phyloP scores from a whole-genome alignment of 2,113 vertebrate genomes.

The Eonycteris spelaea region DNA sequence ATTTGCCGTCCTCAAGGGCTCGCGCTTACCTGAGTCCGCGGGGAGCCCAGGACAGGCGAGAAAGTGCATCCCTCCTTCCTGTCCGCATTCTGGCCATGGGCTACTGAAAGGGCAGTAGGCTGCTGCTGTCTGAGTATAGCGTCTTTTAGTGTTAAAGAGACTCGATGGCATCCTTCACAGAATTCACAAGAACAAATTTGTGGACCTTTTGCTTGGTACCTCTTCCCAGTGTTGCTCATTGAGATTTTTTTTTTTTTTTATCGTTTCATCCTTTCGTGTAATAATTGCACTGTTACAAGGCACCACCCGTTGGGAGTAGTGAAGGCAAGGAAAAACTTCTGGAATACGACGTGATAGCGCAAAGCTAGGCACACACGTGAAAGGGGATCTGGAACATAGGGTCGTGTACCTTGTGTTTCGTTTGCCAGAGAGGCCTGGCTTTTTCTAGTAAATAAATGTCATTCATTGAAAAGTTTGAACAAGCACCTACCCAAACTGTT shows the following conservation, averaged over 20 bases:
- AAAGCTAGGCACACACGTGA: neutral
- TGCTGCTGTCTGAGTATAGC: neutral
- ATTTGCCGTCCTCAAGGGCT: neutral
- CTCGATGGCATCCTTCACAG: neutral
- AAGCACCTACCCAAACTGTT: neutral
- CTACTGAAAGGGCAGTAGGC: neutral
- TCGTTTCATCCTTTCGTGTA: neutral
- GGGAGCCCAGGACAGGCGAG: accelerated
- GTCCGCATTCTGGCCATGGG: neutral
- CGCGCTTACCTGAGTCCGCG: neutral
- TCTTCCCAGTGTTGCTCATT: neutral
- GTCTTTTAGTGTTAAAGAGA: neutral
- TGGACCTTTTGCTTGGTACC: neutral
- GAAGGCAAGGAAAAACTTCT: neutral
- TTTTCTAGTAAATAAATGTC: neutral
- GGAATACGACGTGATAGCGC: neutral
- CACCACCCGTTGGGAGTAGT: neutral
- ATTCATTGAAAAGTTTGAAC: neutral
- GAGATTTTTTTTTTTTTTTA: neutral
- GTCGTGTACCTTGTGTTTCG: neutral
- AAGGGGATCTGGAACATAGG: neutral
- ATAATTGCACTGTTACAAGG: neutral
- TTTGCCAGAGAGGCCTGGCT: neutral
- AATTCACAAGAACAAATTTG: neutral
- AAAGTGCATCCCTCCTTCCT: neutral